Base-by-base conservation (phyloP, 2,113 vertebrate genomes). In the Hystrix cristata region DNA sequence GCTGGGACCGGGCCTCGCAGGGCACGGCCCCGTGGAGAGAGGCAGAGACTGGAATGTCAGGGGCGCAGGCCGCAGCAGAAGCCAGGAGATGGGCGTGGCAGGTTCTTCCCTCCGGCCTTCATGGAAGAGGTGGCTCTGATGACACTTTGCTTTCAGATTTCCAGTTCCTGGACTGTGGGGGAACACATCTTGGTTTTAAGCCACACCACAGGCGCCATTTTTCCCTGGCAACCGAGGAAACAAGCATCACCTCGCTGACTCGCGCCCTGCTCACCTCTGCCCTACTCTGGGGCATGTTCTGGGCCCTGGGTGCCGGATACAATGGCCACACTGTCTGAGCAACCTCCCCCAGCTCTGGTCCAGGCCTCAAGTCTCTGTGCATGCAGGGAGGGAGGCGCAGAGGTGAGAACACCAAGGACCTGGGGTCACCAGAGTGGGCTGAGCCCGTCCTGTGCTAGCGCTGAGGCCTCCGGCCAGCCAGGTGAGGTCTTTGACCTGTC, bases 71-170 rank as follows among this genome's bases (percentile, higher is more conserved):
- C 7, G 23, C 71, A 48, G 27, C 59, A n/a, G 59, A 21, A 5
- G 43, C 55, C 14, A 14, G 18, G 88, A 3, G 10, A 1, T 1
- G 8, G 14, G 16, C 12, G n/a, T 51, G 19, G 19, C 62, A 64
- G 62, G 11, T 0, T 0, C n/a, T 62, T 16, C 31, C 23, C n/a
- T 0, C 1, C n/a, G 21, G 15, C 25, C 12, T 29, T 16, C 43
- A 51, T 51, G 23, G n/a, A 9, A 21, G 18, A 15, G 0, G 0
- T 0, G 31, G 12, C 38, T 31, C 64, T 16, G 6, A 1, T 0
- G 2, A 18, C 19, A n/a, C n/a, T 27, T 8, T 11, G 59, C 21
- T 29, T 16, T 60, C 82, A 60, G 59, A 27, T 59, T 60, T 76
- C 59, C 0, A 0, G n/a, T n/a, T 71, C 69, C 60, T 48, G 51